A percentile compares a stretch with the other conserved stretches of the same genome.
Conservation (phyloP, 2,888 invertebrate genomes). For the Metalampra italica region DNA sequence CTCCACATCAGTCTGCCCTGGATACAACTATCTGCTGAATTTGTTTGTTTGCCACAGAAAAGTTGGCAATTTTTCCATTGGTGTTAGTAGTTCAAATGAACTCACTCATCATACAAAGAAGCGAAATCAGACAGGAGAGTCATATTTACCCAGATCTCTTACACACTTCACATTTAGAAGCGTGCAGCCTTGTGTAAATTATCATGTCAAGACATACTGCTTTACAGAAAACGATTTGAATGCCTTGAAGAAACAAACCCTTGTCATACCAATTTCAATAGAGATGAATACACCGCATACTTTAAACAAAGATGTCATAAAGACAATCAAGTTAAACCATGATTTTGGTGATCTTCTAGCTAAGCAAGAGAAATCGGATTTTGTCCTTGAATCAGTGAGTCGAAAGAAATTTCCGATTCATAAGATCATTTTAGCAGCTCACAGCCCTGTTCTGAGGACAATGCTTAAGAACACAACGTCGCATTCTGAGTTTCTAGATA, state of each 20-base stretch:
- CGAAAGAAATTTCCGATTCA: conserved; percentile 45
- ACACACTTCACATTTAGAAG: conserved; percentile 36
- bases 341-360: conserved; percentile 34
- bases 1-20: conserved; percentile 42
- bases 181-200: conserved; percentile 34
- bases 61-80: conserved; percentile 39
- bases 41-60: conserved; percentile 53
- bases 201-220: conserved; percentile 47
- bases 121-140: conserved; percentile 14
- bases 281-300: conserved; percentile 30
- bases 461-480: conserved; percentile 30
- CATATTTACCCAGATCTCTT: conserved; percentile 22
- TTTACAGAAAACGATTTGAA: conserved; percentile 31
- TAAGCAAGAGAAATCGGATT: conserved; percentile 46
- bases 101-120: conserved; percentile 14
- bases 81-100: conserved; percentile 35
- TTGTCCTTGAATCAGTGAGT: conserved; percentile 38
- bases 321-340: conserved; percentile 47
- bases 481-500: conserved; percentile 33
- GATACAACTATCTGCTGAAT: conserved; percentile 44
- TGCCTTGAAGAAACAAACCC: conserved; percentile 21
- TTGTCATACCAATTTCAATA: conserved; percentile 50
- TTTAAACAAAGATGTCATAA: conserved; percentile 35
- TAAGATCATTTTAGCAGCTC: conserved; percentile 51
- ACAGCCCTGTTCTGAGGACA: conserved; percentile 46